phyloP scores from a whole-genome alignment of 2,888 invertebrate genomes.

The Pyrgus malvae region DNA sequence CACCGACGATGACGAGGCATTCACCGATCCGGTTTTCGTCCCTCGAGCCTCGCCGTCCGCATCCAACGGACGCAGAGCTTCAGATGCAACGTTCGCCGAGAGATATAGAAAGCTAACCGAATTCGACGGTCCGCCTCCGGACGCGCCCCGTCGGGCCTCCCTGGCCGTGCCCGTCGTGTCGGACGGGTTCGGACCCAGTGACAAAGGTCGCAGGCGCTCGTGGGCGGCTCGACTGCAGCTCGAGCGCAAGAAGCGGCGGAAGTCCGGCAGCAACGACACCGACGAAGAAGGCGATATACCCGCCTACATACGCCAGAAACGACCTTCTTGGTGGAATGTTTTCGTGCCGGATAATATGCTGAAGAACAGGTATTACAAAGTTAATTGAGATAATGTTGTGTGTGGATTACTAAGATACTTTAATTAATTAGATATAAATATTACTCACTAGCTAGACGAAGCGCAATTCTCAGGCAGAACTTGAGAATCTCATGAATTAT shows the following conservation, averaged over 20 bases:
- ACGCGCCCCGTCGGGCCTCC: conserved; percentile 70
- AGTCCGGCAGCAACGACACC: conserved; percentile 74
- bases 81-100: conserved; percentile 72
- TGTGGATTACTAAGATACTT: background rate
- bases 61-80: conserved; percentile 70
- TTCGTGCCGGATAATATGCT: conserved; percentile 90
- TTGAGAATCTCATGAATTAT: conserved; percentile 33
- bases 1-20: conserved; percentile 69
- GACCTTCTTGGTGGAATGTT: conserved; percentile 95
- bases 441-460: conserved; percentile 4
- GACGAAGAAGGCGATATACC: conserved; percentile 69
- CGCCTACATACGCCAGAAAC: conserved; percentile 84
- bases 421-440: background rate
- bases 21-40: conserved; percentile 54
- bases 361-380: conserved; percentile 82
- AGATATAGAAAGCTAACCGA: conserved; percentile 71
- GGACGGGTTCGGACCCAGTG: conserved; percentile 60
- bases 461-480: conserved; percentile 20
- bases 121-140: conserved; percentile 67
- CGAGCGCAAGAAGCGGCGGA: conserved; percentile 79
- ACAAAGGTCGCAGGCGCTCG: conserved; percentile 83
- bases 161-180: conserved; percentile 63
- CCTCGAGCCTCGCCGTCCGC: conserved; percentile 50
- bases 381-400: conserved; percentile 4
- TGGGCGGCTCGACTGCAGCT: conserved; percentile 81